Evolutionary conservation across 2,113 vertebrate genomes (phyloP), one percentile per base, ranked within the genome.

Genomic region (Hymenochirus boettgeri): DNA sequence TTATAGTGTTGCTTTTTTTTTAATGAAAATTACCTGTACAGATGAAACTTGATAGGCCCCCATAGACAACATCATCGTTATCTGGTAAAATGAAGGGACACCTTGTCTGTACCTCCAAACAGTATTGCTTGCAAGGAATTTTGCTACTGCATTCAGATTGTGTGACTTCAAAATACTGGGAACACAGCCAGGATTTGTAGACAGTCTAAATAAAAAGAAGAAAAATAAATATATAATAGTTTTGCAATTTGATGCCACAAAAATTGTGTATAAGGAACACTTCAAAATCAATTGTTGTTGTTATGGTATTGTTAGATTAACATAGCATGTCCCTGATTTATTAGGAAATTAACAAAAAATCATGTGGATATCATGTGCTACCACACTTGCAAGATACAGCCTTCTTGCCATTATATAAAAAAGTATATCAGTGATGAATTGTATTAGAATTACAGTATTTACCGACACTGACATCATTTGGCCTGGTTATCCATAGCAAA

Each of bases 171-270:
- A 99, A 98, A 84, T 94, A 94, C 90, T 98, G 94, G 88, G 93
- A 96, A 89, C 96, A 99, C 78, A 99, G 91, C 96, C 96, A 98
- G 85, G 93, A 93, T 90, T 98, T 98, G 88, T 99, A 99, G 87
- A 94, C 96, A 85, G 87, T 90, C 96, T 99, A 83, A 42, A 80
- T 83, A 75, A 79, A 83, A 75, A 81, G 53, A 76, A 77, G 55
- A 76, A 74, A 35, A 76, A 71, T 64, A 73, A 71, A 57, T 48
- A 72, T 47, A 75, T 50, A 37, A 37, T 57, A 48, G 50, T 57
- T 57, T 57, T 56, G 10, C 37, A 47, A 15, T 50, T 26, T 57
- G 54, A 21, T 57, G 48, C 37, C 15, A 47, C 45, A 45, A 56
- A 29, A 46, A 19, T 39, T 21, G n/a, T n/a, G n/a, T n/a, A n/a